Evolutionary conservation across 2,113 vertebrate species (phyloP).

Genomic region (Nyctereutes procyonoides): DNA sequence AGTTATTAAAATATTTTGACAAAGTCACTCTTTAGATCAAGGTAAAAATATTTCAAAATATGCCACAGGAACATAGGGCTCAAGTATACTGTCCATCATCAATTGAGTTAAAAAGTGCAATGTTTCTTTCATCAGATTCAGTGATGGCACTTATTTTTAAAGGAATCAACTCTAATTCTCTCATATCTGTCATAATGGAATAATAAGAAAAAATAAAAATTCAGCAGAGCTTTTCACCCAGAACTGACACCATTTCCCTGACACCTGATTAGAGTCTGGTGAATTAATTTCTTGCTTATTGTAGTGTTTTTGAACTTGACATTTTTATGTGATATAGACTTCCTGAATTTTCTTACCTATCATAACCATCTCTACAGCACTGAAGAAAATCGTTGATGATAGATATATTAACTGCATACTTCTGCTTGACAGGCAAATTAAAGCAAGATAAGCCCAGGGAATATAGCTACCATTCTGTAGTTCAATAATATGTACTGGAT

Average conservation of each 20-base stretch:
- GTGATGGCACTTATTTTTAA: conserved; percentile 30
- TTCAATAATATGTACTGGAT: background rate
- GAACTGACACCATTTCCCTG: conserved; percentile 75
- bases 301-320: conserved; percentile 80
- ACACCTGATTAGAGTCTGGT: conserved; percentile 70
- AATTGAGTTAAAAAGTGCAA: background rate
- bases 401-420: conserved; percentile 75
- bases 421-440: conserved; percentile 79
- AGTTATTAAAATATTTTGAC: conserved; percentile 27
- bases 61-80: background rate
- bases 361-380: conserved; percentile 52
- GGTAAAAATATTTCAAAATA: conserved; percentile 55
- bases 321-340: conserved; percentile 77
- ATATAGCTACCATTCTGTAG: background rate
- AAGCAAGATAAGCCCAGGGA: conserved; percentile 33
- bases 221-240: conserved; percentile 58
- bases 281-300: conserved; percentile 76
- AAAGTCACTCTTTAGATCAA: conserved; percentile 26
- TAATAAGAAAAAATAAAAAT: conserved; percentile 54
- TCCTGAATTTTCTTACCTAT: conserved; percentile 77
- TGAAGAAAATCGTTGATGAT: conserved; percentile 80
- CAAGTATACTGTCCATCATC: background rate
- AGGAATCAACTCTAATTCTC: background rate
- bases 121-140: conserved; percentile 32
- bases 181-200: conserved; percentile 5